These are phyloP conservation scores for Abramis brama DNA, from an alignment of 2,113 vertebrate species.

Conservation along the genomic window DNA sequence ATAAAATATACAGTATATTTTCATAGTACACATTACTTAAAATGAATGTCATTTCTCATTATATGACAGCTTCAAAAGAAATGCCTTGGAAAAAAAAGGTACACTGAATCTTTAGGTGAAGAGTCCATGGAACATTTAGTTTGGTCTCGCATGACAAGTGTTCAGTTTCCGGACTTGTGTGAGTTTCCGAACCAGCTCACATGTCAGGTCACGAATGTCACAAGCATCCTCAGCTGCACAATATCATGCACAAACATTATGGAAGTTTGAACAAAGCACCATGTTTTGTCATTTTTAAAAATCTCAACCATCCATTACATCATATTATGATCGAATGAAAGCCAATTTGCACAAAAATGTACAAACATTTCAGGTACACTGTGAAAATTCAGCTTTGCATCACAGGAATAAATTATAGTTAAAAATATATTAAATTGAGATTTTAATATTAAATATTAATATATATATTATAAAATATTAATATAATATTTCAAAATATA, in stretches of 20 bases:
- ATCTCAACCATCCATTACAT: not conserved
- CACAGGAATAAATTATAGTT: not conserved
- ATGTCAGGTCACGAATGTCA: conserved; percentile 35
- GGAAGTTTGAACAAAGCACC: not conserved
- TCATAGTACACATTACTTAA: not conserved
- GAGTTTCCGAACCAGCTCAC: conserved; percentile 38
- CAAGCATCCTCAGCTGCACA: not conserved
- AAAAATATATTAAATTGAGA: not conserved
- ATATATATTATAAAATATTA: too few relatives aligned
- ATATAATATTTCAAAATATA: not conserved
- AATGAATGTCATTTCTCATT: not conserved
- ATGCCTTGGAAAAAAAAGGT: not conserved
- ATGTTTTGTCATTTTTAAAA: not conserved
- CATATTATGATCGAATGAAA: not conserved
- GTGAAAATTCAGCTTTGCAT: not conserved
- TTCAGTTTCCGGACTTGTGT: conserved; percentile 18
- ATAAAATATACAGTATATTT: not conserved
- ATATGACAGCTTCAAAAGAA: not conserved
- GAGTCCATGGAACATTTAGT: conserved; percentile 6
- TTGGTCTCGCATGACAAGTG: conserved; percentile 2
- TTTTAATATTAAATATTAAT: too few relatives aligned
- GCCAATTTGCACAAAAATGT: not conserved
- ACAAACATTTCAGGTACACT: not conserved
- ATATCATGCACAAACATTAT: not conserved
- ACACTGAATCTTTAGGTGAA: conserved; percentile 4